phyloP scores from a whole-genome alignment of 2,113 vertebrate genomes.

The Dendropsophus ebraccatus region DNA sequence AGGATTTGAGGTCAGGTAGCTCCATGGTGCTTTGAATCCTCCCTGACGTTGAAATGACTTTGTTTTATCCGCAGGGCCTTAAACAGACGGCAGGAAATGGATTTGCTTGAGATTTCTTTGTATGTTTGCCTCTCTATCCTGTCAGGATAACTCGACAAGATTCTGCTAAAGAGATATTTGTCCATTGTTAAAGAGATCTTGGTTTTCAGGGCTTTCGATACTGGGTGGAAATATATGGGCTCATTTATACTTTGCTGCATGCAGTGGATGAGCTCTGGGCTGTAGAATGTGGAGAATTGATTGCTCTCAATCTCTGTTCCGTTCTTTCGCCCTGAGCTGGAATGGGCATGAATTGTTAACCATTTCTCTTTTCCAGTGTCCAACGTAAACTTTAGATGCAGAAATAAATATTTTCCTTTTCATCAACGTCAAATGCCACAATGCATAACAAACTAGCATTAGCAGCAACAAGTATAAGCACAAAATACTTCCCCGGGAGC shows the following conservation, averaged over 20 bases:
- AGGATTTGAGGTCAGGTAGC: slow-evolving; percentile 53
- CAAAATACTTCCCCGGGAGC: no score
- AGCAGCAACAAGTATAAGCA: no score
- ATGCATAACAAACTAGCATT: no score
- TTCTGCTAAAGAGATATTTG: slow-evolving; percentile 58
- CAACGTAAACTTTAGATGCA: not conserved
- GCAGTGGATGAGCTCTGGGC: slow-evolving; percentile 41
- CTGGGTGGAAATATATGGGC: slow-evolving; percentile 9
- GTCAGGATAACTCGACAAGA: slow-evolving; percentile 47
- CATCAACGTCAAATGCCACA: no score
- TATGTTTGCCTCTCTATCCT: slow-evolving; percentile 41
- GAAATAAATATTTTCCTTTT: not conserved
- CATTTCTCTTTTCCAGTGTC: not conserved
- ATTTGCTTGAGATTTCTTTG: slow-evolving; percentile 53
- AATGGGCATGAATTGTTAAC: slow-evolving; percentile 30
- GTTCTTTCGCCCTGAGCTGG: slow-evolving; percentile 16
- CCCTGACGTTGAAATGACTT: slow-evolving; percentile 49
- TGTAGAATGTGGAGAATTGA: slow-evolving; percentile 46
- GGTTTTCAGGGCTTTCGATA: slow-evolving; percentile 37
- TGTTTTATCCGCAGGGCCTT: slow-evolving; percentile 54
- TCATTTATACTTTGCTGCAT: slow-evolving; percentile 45
- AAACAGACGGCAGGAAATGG: slow-evolving; percentile 50
- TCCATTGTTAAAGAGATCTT: slow-evolving; percentile 49
- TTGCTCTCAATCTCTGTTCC: slow-evolving; percentile 22
- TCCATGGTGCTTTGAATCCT: slow-evolving; percentile 40